Evolutionary conservation across 2,113 vertebrate species (phyloP), one percentile per base, ranked within the genome.

Genomic region (Lagopus leucura): DNA sequence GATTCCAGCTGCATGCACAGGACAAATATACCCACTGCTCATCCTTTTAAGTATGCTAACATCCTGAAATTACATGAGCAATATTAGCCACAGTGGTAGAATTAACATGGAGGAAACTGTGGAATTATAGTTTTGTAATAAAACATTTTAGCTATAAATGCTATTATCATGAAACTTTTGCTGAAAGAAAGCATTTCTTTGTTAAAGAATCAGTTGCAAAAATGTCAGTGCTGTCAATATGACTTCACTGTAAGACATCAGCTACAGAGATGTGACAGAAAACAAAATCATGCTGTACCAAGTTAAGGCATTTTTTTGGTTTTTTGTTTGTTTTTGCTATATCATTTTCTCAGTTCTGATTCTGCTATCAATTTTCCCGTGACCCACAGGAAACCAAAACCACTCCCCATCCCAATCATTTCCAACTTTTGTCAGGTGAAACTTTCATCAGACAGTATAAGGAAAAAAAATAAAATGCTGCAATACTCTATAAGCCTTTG

Each of bases 161-260:
- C 2, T 47, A 34, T 3, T 47, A n/a, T 3, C 3, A 27, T n/a
- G n/a, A 24, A 79, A 22, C 16, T 70, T 60, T 9, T 36, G 9
- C 24, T 48, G 2, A 42, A 32, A 70, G 77, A 73, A 66, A 0
- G 0, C 16, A 19, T 66, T 32, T 45, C 6, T 66, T 20, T 10
- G 32, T 24, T 71, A 81, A 57, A 45, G 30, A 85, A 85, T 34
- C 1, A 40, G 30, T 8, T 70, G 27, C 21, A 73, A 65, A 25
- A 57, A 45, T 36, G 11, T 21, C 8, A 7, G 27, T 66, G n/a
- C 3, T 63, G 20, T 27, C 60, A 58, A 42, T 5, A 10, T 7
- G 7, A 2, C 77, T 80, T 58, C 40, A 73, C 18, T n/a, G 28
- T 10, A 22, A 52, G 19, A 50, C 15, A 81, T 69, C 55, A 89